Percentiles rank a stretch among this genome's conserved stretches.
Conservation (phyloP, 2,113 vertebrate genomes). For the Spilogale gracilis region DNA sequence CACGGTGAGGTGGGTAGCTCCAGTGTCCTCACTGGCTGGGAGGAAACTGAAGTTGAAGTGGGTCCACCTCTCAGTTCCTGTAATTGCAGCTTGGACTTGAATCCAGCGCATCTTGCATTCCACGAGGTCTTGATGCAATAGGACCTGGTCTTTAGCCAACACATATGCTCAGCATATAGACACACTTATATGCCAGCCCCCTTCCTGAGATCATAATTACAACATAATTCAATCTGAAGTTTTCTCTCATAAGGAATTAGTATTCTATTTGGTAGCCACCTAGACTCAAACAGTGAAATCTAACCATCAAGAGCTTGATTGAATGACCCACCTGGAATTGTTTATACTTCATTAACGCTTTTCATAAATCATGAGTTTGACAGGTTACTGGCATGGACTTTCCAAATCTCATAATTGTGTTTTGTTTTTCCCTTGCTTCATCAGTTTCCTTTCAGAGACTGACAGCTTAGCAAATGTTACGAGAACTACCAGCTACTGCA, state of each 20-base stretch:
- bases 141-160: constrained; percentile 78
- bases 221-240: constrained; percentile 87
- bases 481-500: not conserved
- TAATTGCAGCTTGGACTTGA: constrained; percentile 61
- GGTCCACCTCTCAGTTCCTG: not conserved
- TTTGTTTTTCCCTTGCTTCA: constrained; percentile 69
- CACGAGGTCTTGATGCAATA: constrained; percentile 66
- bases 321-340: constrained; percentile 79
- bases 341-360: constrained; percentile 81
- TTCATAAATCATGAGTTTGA: constrained; percentile 80
- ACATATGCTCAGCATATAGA: constrained; percentile 46
- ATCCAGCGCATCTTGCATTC: constrained; percentile 64
- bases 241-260: constrained; percentile 86
- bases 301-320: constrained; percentile 68
- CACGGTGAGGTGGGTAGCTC: not conserved
- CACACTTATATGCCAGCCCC: not conserved
- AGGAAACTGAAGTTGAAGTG: not conserved
- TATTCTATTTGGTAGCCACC: constrained; percentile 61
- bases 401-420: constrained; percentile 49
- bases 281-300: constrained; percentile 68
- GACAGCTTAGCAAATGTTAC: constrained; percentile 74
- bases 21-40: not conserved
- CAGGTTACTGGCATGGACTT: constrained; percentile 50
- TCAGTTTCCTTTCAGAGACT: constrained; percentile 72
- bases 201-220: constrained; percentile 87